phyloP scores from a whole-genome alignment of 2,113 vertebrate genomes.

The Ammodytes dubius region DNA sequence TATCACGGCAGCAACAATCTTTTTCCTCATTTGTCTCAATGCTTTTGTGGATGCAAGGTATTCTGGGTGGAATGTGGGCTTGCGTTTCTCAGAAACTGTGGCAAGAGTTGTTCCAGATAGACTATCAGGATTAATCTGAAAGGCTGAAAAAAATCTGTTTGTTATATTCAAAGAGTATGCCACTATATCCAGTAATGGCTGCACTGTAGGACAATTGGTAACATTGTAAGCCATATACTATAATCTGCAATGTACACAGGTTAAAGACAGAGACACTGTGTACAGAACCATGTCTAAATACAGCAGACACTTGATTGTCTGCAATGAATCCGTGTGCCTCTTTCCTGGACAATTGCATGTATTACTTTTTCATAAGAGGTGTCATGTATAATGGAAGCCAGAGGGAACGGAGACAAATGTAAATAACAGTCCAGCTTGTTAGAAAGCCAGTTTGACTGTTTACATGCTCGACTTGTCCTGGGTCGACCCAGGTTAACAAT shows the following conservation, averaged over 20 bases:
- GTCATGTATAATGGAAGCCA: constrained; percentile 75
- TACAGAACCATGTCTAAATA: constrained; percentile 44
- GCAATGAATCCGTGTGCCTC: constrained; percentile 65
- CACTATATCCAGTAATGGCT: not conserved
- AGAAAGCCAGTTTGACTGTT: constrained; percentile 76
- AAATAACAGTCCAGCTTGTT: constrained; percentile 77
- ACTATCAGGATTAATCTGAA: not conserved
- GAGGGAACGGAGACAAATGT: constrained; percentile 61
- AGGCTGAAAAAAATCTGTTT: not conserved
- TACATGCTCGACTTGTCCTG: constrained; percentile 74
- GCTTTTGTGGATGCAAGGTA: not conserved
- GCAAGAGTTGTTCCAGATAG: not conserved
- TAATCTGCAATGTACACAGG: not conserved
- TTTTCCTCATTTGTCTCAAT: constrained; percentile 1
- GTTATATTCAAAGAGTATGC: not conserved
- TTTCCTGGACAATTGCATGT: constrained; percentile 66
- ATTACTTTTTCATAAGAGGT: constrained; percentile 76
- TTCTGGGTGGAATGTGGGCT: not conserved
- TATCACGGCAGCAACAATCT: not conserved
- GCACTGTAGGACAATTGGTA: not conserved
- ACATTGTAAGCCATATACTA: not conserved
- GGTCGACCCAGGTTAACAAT: constrained; percentile 78
- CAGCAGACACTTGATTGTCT: constrained; percentile 44
- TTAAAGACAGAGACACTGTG: constrained; percentile 1
- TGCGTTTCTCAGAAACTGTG: not conserved